Percentiles rank a stretch among this genome's conserved stretches.
phyloP scores from a whole-genome alignment of 2,888 invertebrate genomes.

The Agriopis marginaria region DNA sequence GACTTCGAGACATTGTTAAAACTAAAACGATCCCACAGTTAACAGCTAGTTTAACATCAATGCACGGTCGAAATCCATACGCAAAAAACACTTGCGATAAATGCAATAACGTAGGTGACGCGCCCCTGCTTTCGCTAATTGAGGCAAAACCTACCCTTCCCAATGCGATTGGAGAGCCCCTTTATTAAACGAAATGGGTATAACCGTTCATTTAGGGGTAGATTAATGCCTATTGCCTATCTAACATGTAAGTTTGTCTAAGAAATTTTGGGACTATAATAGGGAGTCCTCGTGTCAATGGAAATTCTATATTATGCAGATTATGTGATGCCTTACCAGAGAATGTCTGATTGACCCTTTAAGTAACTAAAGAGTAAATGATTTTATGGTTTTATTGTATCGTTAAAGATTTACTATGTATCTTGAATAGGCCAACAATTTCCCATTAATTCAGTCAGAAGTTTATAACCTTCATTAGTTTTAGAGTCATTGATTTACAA shows the following conservation, averaged over 20 bases:
- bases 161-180: slow-evolving; percentile 33
- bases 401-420: slow-evolving; percentile 12
- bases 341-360: not conserved
- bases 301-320: not conserved
- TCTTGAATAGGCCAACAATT: slow-evolving; percentile 10
- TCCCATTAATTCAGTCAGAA: slow-evolving; percentile 2
- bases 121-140: slow-evolving; percentile 56
- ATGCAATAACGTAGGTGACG: slow-evolving; percentile 42
- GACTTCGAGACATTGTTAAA: not conserved
- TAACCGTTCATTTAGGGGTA: slow-evolving; percentile 23
- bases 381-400: slow-evolving; percentile 13
- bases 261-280: too few species aligned
- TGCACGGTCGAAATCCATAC: slow-evolving; percentile 17
- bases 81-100: slow-evolving; percentile 38
- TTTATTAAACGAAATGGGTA: slow-evolving; percentile 46
- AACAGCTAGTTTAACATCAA: not conserved
- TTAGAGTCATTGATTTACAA: slow-evolving; percentile 16
- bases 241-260: not conserved
- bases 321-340: not conserved
- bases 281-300: not conserved
- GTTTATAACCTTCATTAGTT: slow-evolving; percentile 20
- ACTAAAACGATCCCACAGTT: not conserved
- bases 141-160: slow-evolving; percentile 55
- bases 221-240: slow-evolving; percentile 10
- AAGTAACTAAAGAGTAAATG: not conserved